phyloP scores from a whole-genome alignment of 64 coral and sea anemone species.

The Pachyseris speciosa region DNA sequence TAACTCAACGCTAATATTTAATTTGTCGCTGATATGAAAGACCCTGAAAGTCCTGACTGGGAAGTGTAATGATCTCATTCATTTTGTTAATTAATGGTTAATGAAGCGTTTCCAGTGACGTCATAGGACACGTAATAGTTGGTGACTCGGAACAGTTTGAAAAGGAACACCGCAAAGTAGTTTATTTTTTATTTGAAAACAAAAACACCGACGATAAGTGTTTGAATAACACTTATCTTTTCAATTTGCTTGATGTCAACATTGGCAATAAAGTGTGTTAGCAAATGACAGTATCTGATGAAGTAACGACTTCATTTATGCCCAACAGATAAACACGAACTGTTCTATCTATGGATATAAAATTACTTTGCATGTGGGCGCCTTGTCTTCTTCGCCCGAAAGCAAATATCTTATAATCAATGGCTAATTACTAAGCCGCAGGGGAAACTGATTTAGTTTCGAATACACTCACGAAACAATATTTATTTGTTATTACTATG shows the following conservation, averaged over 20 bases:
- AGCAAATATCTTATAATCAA: background rate
- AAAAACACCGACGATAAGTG: too few relatives aligned
- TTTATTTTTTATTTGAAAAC: background rate
- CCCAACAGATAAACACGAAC: background rate
- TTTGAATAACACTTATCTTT: background rate
- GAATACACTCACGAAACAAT: background rate
- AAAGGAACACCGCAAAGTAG: background rate
- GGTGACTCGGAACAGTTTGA: too few relatives aligned
- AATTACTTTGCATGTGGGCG: background rate
- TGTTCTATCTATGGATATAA: background rate
- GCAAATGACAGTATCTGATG: too few relatives aligned
- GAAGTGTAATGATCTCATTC: too few relatives aligned
- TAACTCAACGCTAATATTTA: too few relatives aligned
- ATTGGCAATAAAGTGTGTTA: background rate
- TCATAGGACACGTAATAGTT: too few relatives aligned
- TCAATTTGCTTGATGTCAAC: too few relatives aligned
- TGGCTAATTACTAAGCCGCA: background rate
- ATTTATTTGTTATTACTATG: background rate
- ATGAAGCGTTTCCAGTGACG: too few relatives aligned
- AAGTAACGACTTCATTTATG: too few relatives aligned
- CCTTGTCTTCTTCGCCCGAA: background rate
- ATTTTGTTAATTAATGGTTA: too few relatives aligned
- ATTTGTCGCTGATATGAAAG: too few relatives aligned
- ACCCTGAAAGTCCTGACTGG: too few relatives aligned
- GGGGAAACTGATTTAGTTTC: background rate